These are phyloP conservation scores for Leptoclinus maculatus DNA, from an alignment of 2,797 vertebrate genomes.

Conservation along the genomic window DNA sequence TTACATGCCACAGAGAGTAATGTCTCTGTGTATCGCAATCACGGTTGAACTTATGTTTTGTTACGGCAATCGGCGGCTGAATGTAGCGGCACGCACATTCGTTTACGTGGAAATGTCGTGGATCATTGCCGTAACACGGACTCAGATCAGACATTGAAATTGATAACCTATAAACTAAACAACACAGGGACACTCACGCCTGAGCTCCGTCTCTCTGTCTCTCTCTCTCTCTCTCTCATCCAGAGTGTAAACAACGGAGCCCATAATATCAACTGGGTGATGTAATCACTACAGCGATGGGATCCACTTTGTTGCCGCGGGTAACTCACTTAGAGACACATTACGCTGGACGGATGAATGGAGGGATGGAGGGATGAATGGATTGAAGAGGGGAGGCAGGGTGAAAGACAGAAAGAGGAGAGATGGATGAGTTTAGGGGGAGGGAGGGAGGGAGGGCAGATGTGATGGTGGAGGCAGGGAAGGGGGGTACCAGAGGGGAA, in stretches of 20 bases:
- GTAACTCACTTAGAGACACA: slow-evolving; percentile 74
- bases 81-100: neutral
- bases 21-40: neutral
- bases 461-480: neutral
- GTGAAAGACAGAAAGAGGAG: neutral
- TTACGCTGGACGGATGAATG: slow-evolving; percentile 61
- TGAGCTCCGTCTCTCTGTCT: neutral
- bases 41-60: neutral
- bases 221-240: slow-evolving; percentile 12
- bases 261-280: slow-evolving; percentile 54
- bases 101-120: neutral
- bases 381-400: slow-evolving; percentile 21
- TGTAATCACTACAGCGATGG: slow-evolving; percentile 65
- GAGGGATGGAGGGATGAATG: slow-evolving; percentile 55
- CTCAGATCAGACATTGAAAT: slow-evolving; percentile 1
- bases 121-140: slow-evolving; percentile 6
- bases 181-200: slow-evolving; percentile 1
- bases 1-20: neutral
- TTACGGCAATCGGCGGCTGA: neutral
- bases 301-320: slow-evolving; percentile 70
- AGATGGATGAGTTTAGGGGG: slow-evolving; percentile 31
- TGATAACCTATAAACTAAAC: slow-evolving; percentile 27
- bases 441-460: neutral
- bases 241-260: slow-evolving; percentile 51
- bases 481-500: no score